Evolutionary conservation across 2,888 invertebrate genomes (phyloP), one percentile per base, ranked within the genome.

Genomic region (Vesta saturnalis): DNA sequence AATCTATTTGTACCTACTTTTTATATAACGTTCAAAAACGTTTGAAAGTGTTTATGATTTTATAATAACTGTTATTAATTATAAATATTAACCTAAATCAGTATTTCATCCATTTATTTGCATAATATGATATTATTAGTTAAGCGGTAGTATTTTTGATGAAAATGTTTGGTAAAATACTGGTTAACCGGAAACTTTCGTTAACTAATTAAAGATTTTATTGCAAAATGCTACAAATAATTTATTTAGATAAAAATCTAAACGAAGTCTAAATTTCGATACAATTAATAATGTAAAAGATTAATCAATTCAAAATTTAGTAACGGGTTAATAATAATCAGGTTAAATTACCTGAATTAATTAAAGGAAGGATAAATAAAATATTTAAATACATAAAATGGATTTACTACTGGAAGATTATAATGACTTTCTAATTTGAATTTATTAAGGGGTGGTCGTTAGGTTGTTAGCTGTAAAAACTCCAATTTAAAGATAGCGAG

Each of bases 391-490:
- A 39, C 39, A 39, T 10, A 5, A 30, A 30, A 30, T 10, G 30
- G 30, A 30, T 30, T 39, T 39, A 39, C 39, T n/a, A n/a, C 30
- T 6, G 6, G 30, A 30, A 5, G 30, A 30, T 49, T 49, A 49
- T 49, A 14, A 18, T 49, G 52, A 19, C 19, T 52, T 18, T 52
- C 39, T 52, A 19, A 18, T 49, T 49, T 18, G 18, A 49, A 49
- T 49, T 49, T 49, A 46, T 46, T n/a, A 46, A 14, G 19, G 52
- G 52, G 19, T 19, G 52, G 21, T 52, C 19, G 21, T 52, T 52
- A 52, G 12, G 21, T 21, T 52, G 52, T 18, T 21, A 19, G 52
- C n/a, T 52, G 3, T 49, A 52, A 52, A 52, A 52, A 16, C 8
- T 1, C 52, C 21, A 19, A 52, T 52, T 52, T 52, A n/a, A 47